Base-by-base conservation (phyloP, 1,140 invertebrate genomes). In the Neuroterus valhalla region DNA sequence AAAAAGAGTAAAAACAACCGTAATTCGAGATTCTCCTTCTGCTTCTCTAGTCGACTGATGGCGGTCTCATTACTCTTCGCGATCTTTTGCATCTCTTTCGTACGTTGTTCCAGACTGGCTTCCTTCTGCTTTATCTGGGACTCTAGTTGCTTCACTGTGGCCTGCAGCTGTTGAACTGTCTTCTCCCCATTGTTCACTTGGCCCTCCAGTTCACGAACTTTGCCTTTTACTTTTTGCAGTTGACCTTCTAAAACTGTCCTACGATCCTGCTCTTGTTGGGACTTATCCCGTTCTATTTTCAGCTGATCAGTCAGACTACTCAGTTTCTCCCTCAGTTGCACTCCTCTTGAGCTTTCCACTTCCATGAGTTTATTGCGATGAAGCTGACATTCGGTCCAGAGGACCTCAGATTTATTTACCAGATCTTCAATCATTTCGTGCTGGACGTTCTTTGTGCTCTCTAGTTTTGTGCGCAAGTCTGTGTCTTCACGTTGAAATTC, bases 121-220 rank as follows among this genome's bases (percentile, higher is more conserved):
- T 87, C 86, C 55, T 85, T 86, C 23, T 82, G 80, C 46, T 80
- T 85, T 48, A 84, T 48, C 45, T 84, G 81, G 1, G 17, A 43
- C 10, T 86, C 79, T 6, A 85, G 17, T 6, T 77, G 17, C 12
- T 62, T 15, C 1, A 62, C 14, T n/a, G 26, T n/a, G 0, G 14
- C 48, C 31, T 86, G 83, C 42, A 87, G 14, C 42, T 82, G 78
- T 26, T 81, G 1, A n/a, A 62, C n/a, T 62, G 26, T 62, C 0
- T 2, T 72, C 19, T 86, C 76, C 17, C 79, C 76, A 26, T 71
- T 73, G 0, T 19, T 67, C 15, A 77, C 48, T n/a, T 74, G 67
- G 0, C 31, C 42, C 45, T 87, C 86, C 26, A 84, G 15, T 14
- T 84, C 84, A 0, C 75, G 72, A n/a, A 85, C 73, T 15, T 75